Evolutionary conservation across 30 jellyfish, hydroid and myxozoan species (phyloP).

Genomic region (Aurelia sp.): DNA sequence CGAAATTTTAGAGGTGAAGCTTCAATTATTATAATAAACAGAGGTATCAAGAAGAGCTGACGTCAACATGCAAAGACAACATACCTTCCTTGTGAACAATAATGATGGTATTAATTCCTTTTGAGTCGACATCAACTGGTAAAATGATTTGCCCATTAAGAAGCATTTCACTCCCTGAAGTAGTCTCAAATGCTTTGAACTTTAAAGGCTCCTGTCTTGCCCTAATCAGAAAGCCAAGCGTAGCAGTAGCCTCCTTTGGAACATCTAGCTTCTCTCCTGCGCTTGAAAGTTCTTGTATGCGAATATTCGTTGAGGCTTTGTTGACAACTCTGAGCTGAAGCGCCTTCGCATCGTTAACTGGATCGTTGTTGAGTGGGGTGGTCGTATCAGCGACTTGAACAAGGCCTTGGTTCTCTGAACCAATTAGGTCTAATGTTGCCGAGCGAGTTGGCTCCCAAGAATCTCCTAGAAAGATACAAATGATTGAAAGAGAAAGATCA

Average conservation of each 20-base stretch:
- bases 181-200: conserved; percentile 85
- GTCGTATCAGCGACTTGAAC: conserved; percentile 44
- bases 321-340: conserved; percentile 57
- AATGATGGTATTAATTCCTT: conserved; percentile 58
- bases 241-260: conserved; percentile 93
- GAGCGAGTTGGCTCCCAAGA: conserved; percentile 70
- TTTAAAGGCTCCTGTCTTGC: conserved; percentile 88
- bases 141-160: conserved; percentile 84
- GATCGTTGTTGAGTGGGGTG: conserved; percentile 6
- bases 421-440: conserved; percentile 40
- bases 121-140: conserved; percentile 80
- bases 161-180: conserved; percentile 66
- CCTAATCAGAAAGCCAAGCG: conserved; percentile 80
- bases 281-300: conserved; percentile 76
- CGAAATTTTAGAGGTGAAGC: too few species aligned
- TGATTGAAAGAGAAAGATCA: too few species aligned
- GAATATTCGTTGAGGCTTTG: conserved; percentile 42
- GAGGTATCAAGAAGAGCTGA: too few species aligned
- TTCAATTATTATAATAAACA: too few species aligned
- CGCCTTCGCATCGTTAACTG: conserved; percentile 41
- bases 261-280: conserved; percentile 91
- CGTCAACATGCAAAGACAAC: not conserved
- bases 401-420: conserved; percentile 54
- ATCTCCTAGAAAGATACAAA: conserved; percentile 33
- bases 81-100: conserved; percentile 86